phyloP scores from a whole-genome alignment of 2,113 vertebrate species.

The cattle (Bos taurus) region DNA sequence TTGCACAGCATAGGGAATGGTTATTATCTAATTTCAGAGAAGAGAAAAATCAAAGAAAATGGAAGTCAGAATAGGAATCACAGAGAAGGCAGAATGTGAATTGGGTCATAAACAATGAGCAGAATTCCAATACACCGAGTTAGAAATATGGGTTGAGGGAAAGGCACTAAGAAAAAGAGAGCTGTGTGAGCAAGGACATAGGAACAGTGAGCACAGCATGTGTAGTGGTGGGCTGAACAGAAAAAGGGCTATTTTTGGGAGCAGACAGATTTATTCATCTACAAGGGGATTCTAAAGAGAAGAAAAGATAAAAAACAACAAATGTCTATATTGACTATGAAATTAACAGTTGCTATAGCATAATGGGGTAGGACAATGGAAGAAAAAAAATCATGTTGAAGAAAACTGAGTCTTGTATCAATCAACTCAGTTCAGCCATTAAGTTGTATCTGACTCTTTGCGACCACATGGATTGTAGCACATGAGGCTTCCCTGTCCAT shows the following conservation, averaged over 20 bases:
- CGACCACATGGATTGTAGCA: background rate
- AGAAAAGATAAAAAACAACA: background rate
- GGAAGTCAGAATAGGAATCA: background rate
- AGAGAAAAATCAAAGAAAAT: background rate
- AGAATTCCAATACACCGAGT: background rate
- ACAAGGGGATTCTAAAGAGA: background rate
- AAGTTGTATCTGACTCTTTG: background rate
- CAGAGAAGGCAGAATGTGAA: background rate
- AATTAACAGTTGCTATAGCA: background rate
- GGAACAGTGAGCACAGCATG: background rate
- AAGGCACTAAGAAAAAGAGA: background rate
- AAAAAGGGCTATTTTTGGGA: background rate
- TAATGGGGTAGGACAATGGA: background rate
- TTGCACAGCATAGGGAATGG: background rate
- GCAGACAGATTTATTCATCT: background rate
- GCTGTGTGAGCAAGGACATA: background rate
- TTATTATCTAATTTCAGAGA: background rate
- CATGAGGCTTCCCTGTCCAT: background rate
- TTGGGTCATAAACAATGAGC: background rate
- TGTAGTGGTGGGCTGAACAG: rapidly evolving
- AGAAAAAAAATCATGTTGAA: background rate
- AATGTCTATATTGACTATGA: background rate
- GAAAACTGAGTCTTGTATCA: background rate
- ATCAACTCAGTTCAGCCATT: background rate
- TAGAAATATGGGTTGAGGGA: background rate